phyloP scores from a whole-genome alignment of 2,888 invertebrate species.

The Mellilla xanthometata region DNA sequence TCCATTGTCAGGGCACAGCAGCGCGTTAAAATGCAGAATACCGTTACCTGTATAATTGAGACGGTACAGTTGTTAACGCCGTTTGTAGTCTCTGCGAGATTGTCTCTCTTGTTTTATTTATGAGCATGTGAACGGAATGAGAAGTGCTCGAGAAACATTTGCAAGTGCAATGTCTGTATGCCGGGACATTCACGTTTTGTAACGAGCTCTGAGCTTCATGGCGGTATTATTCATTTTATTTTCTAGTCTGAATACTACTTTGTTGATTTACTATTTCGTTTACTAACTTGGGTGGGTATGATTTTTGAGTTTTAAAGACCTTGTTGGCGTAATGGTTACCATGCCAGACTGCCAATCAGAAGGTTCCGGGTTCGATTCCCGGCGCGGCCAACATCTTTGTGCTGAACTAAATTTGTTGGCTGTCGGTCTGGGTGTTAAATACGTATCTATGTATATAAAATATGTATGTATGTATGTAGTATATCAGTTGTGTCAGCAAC shows the following conservation, averaged over 20 bases:
- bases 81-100: constrained; percentile 33
- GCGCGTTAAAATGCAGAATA: constrained; percentile 56
- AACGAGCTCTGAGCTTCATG: constrained; percentile 1
- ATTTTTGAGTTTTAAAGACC: too few relatives aligned
- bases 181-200: constrained; percentile 6
- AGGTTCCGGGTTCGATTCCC: too few relatives aligned
- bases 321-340: too few relatives aligned
- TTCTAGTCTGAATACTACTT: constrained; percentile 1
- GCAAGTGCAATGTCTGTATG: constrained; percentile 14
- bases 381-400: too few relatives aligned
- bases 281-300: too few relatives aligned
- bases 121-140: constrained; percentile 26
- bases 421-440: too few relatives aligned
- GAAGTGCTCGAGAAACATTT: constrained; percentile 18
- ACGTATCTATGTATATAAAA: too few relatives aligned
- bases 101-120: constrained; percentile 28
- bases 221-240: constrained; percentile 12
- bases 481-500: too few relatives aligned
- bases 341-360: too few relatives aligned
- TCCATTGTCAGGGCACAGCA: constrained; percentile 22
- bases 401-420: too few relatives aligned
- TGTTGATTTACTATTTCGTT: too few relatives aligned
- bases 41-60: constrained; percentile 46
- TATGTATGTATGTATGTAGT: too few relatives aligned
- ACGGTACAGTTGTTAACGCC: constrained; percentile 51